Evolutionary conservation across 2,888 invertebrate genomes (phyloP), one percentile per base, ranked within the genome.

Genomic region (Exephanes ischioxanthus): DNA sequence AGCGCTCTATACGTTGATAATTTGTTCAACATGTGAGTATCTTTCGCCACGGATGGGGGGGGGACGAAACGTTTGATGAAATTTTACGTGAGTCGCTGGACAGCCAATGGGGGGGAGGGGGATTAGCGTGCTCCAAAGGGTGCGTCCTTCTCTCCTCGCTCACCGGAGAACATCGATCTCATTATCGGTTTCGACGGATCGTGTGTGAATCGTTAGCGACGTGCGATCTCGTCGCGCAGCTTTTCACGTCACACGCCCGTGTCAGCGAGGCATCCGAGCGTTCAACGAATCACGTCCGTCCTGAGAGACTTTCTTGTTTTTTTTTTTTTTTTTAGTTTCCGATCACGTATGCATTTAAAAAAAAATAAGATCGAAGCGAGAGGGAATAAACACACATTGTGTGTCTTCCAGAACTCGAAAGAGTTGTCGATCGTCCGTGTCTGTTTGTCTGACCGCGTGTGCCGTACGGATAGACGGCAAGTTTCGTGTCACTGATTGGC

Each of bases 171-270:
- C 86, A 86, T 86, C 83, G 86, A 83, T 86, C 86, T 86, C 86
- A 86, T 86, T 86, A 86, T 83, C 83, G 86, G 83, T 86, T 80
- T 86, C 80, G 80, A 86, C 77, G 79, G 78, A 86, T 83, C 80
- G 68, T 80, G 76, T 77, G 80, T 55, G 80, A 83, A 86, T 86
- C 83, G 86, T 83, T 86, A 80, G 80, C 80, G 86, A 86, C 86
- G 73, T 86, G 63, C 70, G 81, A 72, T 73, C 73, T 80, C 61
- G 80, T 63, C 68, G 73, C 80, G 77, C 61, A 73, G 77, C 80
- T 80, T 78, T 77, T 85, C 85, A 85, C 72, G 83, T 83, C 77
- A 83, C 67, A 76, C 85, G 76, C 80, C 7, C 63, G 85, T 83
- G 83, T 86, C 83, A 83, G 80, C 86, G 80, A 83, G 77, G 83